Evolutionary conservation across 2,888 invertebrate genomes (phyloP).

Genomic region (Heteromurus nitidus): DNA sequence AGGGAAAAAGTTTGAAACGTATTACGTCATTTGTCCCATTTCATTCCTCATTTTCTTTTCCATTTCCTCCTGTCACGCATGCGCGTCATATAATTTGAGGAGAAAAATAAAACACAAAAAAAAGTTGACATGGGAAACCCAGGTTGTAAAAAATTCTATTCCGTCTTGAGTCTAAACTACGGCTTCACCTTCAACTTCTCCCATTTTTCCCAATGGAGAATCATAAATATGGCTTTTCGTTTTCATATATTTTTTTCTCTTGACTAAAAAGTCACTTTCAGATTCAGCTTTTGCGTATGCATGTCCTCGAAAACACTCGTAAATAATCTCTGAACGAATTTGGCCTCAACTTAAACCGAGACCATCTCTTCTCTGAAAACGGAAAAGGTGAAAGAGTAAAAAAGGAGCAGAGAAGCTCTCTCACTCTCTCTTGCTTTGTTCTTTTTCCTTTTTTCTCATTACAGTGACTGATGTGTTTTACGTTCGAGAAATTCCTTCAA

Average conservation of each 20-base stretch:
- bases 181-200: neutral
- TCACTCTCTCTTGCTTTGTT: neutral
- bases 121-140: neutral
- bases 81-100: neutral
- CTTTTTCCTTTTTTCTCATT: neutral
- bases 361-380: no score
- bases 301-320: no score
- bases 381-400: no score
- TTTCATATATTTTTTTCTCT: no score
- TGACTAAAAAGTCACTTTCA: no score
- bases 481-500: constrained; percentile 34
- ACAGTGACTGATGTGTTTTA: constrained; percentile 24
- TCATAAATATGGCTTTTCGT: no score
- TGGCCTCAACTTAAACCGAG: no score
- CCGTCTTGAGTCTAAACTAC: neutral
- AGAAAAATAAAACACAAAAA: neutral
- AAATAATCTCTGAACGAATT: no score
- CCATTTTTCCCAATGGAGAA: neutral
- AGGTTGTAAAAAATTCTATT: neutral
- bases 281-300: no score
- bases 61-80: no score
- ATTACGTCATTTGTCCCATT: neutral
- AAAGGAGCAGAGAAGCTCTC: no score
- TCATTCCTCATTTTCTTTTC: neutral
- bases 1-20: no score